Conservation (phyloP, 2,888 invertebrate species). For the Cheilosia grossa region DNA sequence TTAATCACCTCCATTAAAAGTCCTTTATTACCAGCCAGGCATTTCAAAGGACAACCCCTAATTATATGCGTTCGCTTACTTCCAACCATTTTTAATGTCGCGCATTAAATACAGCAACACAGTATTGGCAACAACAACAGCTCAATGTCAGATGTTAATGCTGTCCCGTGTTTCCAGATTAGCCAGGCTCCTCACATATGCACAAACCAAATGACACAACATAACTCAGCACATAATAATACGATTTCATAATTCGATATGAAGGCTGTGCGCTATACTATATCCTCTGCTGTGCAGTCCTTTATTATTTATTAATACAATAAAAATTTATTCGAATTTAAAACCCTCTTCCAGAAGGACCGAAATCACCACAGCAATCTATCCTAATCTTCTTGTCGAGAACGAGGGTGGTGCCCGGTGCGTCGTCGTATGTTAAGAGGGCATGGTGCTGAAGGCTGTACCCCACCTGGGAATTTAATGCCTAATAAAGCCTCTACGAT, state of each 20-base stretch:
- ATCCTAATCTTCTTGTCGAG: constrained; percentile 48
- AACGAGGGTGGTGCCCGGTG: neutral
- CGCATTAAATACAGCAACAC: constrained; percentile 47
- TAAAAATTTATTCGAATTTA: constrained; percentile 70
- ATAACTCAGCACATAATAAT: constrained; percentile 61
- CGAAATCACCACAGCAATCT: constrained; percentile 64
- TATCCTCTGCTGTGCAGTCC: constrained; percentile 3
- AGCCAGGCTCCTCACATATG: neutral
- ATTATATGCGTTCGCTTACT: constrained; percentile 46
- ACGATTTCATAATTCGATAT: constrained; percentile 63
- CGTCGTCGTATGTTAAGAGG: neutral
- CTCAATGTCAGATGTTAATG: constrained; percentile 54
- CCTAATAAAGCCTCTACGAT: constrained; percentile 51
- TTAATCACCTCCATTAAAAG: constrained; percentile 62
- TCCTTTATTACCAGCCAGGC: constrained; percentile 40
- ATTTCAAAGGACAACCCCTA: constrained; percentile 57
- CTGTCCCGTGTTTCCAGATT: constrained; percentile 10
- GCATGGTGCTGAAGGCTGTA: constrained; percentile 28
- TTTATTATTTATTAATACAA: constrained; percentile 66
- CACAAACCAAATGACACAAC: constrained; percentile 41
- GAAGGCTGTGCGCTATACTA: constrained; percentile 16
- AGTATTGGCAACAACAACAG: constrained; percentile 17
- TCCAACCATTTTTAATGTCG: constrained; percentile 54
- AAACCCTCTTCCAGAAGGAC: constrained; percentile 50
- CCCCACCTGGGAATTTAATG: constrained; percentile 65